Base-by-base conservation (phyloP, 2,888 invertebrate genomes). In the Rhingia campestris region DNA sequence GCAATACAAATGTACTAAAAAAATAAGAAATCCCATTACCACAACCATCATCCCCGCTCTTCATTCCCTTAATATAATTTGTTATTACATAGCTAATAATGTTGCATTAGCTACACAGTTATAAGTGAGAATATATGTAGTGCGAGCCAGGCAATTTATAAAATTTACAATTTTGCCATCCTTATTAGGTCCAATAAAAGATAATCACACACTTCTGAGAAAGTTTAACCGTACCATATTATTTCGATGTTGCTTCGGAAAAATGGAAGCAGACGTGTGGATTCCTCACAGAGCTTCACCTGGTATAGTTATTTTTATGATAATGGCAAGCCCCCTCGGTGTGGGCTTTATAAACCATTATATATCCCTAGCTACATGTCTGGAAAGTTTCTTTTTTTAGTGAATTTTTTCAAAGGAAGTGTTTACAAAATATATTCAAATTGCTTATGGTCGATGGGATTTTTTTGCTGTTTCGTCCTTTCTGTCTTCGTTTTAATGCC, bases 111-210 rank as follows among this genome's bases (percentile, higher is more conserved):
- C 70, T 32, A 39, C 37, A 56, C 59, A 63, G 61, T 61, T 74
- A 73, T 67, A 77, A 82, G 81, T 77, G 81, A 54, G 73, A 77
- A 73, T 61, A 59, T 72, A 53, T 73, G 64, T 56, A 51, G 49
- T 66, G 59, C 6, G 54, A 58, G 35, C 22, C 49, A 22, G 33
- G 14, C 7, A 43, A 63, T 49, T 45, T 58, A 53, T 43, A 66
- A 33, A 73, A 66, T 35, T 64, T 45, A 54, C 53, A 54, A 61
- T 73, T 67, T 41, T 53, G 58, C 49, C 59, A 47, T 66, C 59
- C 81, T 77, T 81, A 81, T 81, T 76, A 77, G 54, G 76, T 81
- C 61, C 81, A 77, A 82, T 82, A 82, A 82, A 82, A 77, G 77
- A 82, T 77, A 82, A 82, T 82, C 77, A 77, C 77, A 72, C 66